Conservation (phyloP, 2,888 invertebrate species). For the Sesia apiformis region DNA sequence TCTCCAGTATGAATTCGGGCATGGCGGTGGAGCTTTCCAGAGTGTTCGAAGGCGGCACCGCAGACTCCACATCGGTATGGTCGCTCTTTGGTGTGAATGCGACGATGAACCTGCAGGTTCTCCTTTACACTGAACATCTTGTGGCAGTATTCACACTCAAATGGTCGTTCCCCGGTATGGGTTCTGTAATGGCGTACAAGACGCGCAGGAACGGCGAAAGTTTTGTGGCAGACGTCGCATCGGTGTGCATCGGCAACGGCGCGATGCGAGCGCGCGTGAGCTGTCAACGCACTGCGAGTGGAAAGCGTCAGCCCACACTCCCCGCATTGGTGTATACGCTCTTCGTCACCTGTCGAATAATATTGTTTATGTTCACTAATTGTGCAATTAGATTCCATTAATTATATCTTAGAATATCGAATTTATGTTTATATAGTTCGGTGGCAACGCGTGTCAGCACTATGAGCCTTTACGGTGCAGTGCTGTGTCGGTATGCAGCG, state of each 20-base stretch:
- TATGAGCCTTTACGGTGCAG: constrained; percentile 19
- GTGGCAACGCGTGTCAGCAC: constrained; percentile 10
- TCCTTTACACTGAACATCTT: constrained; percentile 95
- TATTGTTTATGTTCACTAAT: neutral
- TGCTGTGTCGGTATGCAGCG: constrained; percentile 59
- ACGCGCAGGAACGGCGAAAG: constrained; percentile 92
- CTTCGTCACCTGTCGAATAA: constrained; percentile 60
- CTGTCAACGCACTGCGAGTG: constrained; percentile 84
- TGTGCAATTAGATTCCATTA: neutral
- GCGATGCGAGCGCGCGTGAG: constrained; percentile 75
- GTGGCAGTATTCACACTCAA: constrained; percentile 92
- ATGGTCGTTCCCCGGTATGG: constrained; percentile 93
- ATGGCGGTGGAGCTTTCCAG: constrained; percentile 91
- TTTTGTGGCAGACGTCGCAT: constrained; percentile 92
- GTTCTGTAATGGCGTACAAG: constrained; percentile 90
- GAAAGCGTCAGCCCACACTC: constrained; percentile 84
- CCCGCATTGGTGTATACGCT: constrained; percentile 74
- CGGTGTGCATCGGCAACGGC: constrained; percentile 82
- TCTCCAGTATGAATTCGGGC: constrained; percentile 94
- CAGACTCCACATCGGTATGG: constrained; percentile 93
- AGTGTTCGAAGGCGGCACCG: constrained; percentile 91
- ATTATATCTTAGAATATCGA: neutral
- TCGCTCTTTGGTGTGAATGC: constrained; percentile 93
- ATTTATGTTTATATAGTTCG: neutral
- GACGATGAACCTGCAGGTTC: constrained; percentile 90